phyloP scores from a whole-genome alignment of 2,797 vertebrate species.

The Garrulus glandarius region DNA sequence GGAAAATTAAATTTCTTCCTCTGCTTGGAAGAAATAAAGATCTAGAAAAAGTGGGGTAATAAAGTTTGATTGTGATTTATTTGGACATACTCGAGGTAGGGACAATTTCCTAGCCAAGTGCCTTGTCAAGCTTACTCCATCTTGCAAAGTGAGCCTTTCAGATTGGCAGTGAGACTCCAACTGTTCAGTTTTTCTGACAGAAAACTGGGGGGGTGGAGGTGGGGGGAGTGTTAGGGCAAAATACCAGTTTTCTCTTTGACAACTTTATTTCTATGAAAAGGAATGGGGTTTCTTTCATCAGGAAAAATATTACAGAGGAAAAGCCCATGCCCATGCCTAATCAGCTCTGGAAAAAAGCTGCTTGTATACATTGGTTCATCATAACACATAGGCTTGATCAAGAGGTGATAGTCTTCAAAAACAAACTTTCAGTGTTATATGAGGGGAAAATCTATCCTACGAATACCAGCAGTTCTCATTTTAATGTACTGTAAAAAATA shows the following conservation, averaged over 20 bases:
- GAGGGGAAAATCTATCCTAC: neutral
- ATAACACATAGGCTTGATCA: neutral
- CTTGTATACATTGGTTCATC: no score
- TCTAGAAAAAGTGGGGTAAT: neutral
- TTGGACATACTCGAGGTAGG: neutral
- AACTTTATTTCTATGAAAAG: neutral
- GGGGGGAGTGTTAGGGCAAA: neutral
- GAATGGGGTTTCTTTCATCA: rapidly evolving
- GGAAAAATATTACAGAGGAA: neutral
- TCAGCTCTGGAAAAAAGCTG: neutral
- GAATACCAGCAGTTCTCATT: neutral
- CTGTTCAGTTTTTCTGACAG: neutral
- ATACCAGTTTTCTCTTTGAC: neutral
- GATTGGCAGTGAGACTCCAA: neutral
- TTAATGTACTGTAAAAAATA: neutral
- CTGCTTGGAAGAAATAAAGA: neutral
- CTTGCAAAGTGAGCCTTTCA: neutral
- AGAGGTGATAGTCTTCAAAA: neutral
- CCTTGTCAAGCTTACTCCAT: neutral
- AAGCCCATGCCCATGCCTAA: neutral
- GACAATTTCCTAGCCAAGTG: neutral
- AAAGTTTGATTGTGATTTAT: neutral
- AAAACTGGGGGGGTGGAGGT: neutral
- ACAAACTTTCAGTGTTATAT: neutral
- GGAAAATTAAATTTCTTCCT: neutral